Evolutionary conservation across 2,888 invertebrate species (phyloP), one percentile per base, ranked within the genome.

Genomic region (Nesidiocoris tenuis): DNA sequence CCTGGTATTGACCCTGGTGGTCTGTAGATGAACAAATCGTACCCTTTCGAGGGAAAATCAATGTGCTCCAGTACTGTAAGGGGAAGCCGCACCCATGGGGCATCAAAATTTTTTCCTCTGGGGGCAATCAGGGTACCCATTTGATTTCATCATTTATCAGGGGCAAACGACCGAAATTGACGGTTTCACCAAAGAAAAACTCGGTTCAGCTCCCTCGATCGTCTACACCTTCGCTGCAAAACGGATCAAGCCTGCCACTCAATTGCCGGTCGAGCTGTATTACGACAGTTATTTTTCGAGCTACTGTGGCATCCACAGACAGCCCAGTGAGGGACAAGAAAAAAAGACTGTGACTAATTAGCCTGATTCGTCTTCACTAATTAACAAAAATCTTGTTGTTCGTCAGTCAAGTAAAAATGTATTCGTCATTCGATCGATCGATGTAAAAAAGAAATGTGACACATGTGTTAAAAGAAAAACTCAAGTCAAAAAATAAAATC

Each of bases 21-120:
- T n/a, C n/a, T n/a, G n/a, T 82, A 5, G 80, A 82, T 79, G 82
- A 82, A 76, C 81, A 81, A 79, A 82, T 82, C 75, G 79, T 82
- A 1, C 81, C 81, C 1, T 82, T 81, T 78, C 80, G 78, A 76
- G 82, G 82, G 18, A 65, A 79, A 9, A 67, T 81, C 18, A 77
- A 64, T 70, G 70, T 81, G 17, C 81, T 81, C 67, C 81, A 82
- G 74, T 81, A 81, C 68, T 79, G 80, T 16, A 79, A 80, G 76
- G 79, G 78, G 5, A 82, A 82, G 72, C 82, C 81, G 7, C 76
- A 74, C 23, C 78, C 78, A 24, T 81, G 81, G 80, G 81, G 81
- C 2, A 77, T 81, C 3, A 82, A 82, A 78, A 77, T 80, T 9
- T 81, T 79, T 74, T 79, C 16, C 68, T 81, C 7, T 81, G 81